Percentiles rank a stretch among this genome's conserved stretches.
phyloP scores from a whole-genome alignment of 2,888 invertebrate species.

The Meteorus colon region DNA sequence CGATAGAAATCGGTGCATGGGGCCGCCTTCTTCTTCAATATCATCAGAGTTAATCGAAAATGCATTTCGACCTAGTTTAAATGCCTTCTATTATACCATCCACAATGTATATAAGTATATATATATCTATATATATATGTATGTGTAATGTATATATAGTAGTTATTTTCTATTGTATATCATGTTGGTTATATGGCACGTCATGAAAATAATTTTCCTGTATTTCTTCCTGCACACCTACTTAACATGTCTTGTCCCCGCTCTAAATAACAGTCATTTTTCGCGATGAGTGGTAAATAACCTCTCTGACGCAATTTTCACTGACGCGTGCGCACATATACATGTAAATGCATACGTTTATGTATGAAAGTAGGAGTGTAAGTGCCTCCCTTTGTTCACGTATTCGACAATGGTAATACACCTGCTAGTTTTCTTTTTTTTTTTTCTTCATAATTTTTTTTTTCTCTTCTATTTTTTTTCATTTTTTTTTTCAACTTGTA shows the following conservation, averaged over 20 bases:
- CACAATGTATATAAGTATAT: not conserved
- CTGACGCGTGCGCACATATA: constrained; percentile 20
- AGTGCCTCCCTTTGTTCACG: constrained; percentile 39
- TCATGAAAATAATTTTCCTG: not conserved
- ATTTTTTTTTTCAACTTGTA: not conserved
- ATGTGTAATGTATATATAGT: constrained; percentile 23
- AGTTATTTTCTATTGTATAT: constrained; percentile 9
- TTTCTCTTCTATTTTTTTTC: constrained; percentile 12
- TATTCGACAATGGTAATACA: constrained; percentile 42
- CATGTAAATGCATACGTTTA: not conserved
- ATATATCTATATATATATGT: constrained; percentile 26
- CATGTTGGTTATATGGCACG: constrained; percentile 1
- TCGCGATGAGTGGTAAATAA: constrained; percentile 48
- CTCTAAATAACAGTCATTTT: constrained; percentile 48
- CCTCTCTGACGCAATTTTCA: constrained; percentile 43
- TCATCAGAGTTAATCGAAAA: constrained; percentile 33
- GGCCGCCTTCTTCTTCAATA: constrained; percentile 17
- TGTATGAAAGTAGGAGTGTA: constrained; percentile 43
- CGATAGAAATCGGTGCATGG: constrained; percentile 31
- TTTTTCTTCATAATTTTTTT: constrained; percentile 39
- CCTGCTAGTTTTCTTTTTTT: constrained; percentile 36
- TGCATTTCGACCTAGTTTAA: constrained; percentile 39
- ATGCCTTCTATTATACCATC: constrained; percentile 30
- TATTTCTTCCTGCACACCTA: not conserved
- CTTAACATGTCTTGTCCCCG: not conserved